Base-by-base conservation (phyloP, 92 coral and sea anemone species). In the Desmophyllum pertusum region DNA sequence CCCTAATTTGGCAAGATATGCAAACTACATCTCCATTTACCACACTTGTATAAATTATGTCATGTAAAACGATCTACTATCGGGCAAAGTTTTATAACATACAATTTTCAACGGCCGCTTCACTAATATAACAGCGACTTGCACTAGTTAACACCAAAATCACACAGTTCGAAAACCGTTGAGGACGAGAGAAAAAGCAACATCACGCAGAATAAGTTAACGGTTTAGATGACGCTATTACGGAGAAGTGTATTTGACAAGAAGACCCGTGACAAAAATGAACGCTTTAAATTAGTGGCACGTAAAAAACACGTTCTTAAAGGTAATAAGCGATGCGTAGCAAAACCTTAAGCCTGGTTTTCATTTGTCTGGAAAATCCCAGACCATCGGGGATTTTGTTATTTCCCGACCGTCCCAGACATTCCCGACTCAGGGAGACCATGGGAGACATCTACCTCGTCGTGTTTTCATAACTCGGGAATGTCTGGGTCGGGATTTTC, bases 1-100 rank as follows among this genome's bases (percentile, higher is more conserved):
- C 50, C 76, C 68, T 35, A 33, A 80, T 8, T 23, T 21, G 50
- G 64, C 42, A 75, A 31, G 63, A 27, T 41, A 65, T 38, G 50
- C 39, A 45, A 78, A 39, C 42, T 62, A 78, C 18, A 18, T 36
- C 48, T 36, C 65, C 52, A 9, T n/a, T n/a, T 17, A 13, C 41
- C 75, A 79, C 84, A 79, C 63, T 64, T 27, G 35, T 23, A 68
- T 33, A 65, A 65, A 45, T 45, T 65, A 65, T 23, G 73, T 21
- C 35, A 9, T 66, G 43, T 77, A 35, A 57, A 57, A 19, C 52
- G 6, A 40, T 67, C 17, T 38, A 68, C 15, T 80, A 31, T 50
- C 15, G 27, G 68, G n/a, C 61, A 42, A 63, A 50, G 21, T 14
- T 13, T 10, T 33, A 6, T 15, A 46, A 43, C 10, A 15, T 7